phyloP scores from a whole-genome alignment of 2,797 vertebrate genomes.

The Rhinoraja longicauda region DNA sequence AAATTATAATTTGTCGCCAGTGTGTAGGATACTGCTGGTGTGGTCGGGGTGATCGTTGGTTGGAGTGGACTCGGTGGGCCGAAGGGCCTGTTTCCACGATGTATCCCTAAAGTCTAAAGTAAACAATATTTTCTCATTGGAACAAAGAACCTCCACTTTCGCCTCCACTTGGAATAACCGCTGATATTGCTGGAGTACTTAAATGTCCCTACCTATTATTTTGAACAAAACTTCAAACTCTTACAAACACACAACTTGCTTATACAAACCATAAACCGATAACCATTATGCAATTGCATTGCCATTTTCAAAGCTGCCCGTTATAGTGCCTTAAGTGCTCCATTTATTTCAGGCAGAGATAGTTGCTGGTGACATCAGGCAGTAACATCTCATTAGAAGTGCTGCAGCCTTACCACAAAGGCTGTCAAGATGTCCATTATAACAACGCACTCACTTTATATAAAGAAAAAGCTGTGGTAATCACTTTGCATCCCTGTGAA shows the following conservation, averaged over 20 bases:
- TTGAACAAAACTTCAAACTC: not conserved
- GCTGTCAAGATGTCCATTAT: not conserved
- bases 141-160: not conserved
- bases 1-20: no score
- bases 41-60: no score
- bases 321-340: not conserved
- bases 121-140: not conserved
- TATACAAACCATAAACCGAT: not conserved
- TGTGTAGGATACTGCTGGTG: no score
- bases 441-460: not conserved
- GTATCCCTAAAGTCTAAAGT: no score
- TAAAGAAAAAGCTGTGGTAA: not conserved
- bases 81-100: no score
- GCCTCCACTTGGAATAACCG: not conserved
- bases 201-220: not conserved
- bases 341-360: not conserved
- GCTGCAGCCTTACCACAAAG: not conserved
- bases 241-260: not conserved
- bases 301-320: not conserved
- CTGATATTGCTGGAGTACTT: not conserved
- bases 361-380: not conserved
- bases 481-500: not conserved
- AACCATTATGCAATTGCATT: not conserved
- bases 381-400: not conserved
- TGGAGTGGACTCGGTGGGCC: no score